Evolutionary conservation across 2,888 invertebrate genomes (phyloP).

Genomic region (Sminthurides aquaticus): DNA sequence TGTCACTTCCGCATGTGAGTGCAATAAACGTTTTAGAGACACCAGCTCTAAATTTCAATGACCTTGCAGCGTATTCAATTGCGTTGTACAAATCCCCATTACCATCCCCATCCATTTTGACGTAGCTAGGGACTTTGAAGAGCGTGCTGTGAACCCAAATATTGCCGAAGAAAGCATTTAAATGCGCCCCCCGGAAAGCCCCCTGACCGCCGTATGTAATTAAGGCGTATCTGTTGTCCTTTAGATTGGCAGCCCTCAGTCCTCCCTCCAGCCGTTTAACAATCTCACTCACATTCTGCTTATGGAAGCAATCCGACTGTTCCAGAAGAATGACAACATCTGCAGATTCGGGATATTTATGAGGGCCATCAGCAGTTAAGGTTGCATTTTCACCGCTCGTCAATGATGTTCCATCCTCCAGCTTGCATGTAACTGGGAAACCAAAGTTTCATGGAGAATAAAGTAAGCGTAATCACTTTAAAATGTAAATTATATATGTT

Average conservation of each 20-base stretch:
- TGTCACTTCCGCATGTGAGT: constrained; percentile 46
- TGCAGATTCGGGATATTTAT: constrained; percentile 46
- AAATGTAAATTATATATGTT: neutral
- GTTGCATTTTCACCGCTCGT: constrained; percentile 45
- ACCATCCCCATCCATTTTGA: constrained; percentile 39
- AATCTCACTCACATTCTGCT: constrained; percentile 26
- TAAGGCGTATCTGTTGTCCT: constrained; percentile 48
- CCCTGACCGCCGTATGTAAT: constrained; percentile 49
- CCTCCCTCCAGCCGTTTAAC: constrained; percentile 42
- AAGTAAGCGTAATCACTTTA: neutral
- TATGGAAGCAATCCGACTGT: constrained; percentile 47
- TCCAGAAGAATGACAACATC: constrained; percentile 52
- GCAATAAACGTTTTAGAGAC: constrained; percentile 50
- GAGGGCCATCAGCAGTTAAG: constrained; percentile 30
- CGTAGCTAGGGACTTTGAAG: constrained; percentile 32
- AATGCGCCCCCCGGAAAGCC: constrained; percentile 45
- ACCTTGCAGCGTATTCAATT: constrained; percentile 45
- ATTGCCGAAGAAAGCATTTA: constrained; percentile 47
- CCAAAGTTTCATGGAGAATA: neutral
- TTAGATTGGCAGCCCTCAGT: constrained; percentile 44
- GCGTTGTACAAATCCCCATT: constrained; percentile 45
- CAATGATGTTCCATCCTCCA: constrained; percentile 44
- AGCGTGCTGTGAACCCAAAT: constrained; percentile 44
- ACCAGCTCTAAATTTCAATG: constrained; percentile 48
- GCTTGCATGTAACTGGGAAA: constrained; percentile 45